Conservation (phyloP, 2,797 vertebrate genomes). For the Cyprinella venusta region DNA sequence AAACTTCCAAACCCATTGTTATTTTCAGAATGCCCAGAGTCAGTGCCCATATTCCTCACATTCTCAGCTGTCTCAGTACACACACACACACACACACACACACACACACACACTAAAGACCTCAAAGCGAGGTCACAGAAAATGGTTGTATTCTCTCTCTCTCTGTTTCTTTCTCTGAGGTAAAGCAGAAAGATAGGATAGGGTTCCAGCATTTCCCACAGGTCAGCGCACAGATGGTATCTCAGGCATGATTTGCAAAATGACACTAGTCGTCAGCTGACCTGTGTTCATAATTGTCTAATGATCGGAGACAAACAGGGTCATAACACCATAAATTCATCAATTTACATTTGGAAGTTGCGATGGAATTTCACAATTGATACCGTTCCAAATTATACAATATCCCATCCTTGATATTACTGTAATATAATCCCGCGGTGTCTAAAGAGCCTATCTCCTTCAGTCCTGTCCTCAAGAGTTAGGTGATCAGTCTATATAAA, state of each 20-base stretch:
- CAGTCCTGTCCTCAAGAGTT: no score
- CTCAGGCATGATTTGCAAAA: slow-evolving; percentile 49
- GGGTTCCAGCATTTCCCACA: slow-evolving; percentile 48
- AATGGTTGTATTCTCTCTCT: slow-evolving; percentile 19
- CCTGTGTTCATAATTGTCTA: slow-evolving; percentile 7
- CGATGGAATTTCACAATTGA: no score
- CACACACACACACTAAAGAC: slow-evolving; percentile 29
- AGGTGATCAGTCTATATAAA: no score
- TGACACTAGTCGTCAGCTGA: slow-evolving; percentile 55
- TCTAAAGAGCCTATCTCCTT: no score
- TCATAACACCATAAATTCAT: slow-evolving; percentile 3
- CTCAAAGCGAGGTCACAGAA: slow-evolving; percentile 3
- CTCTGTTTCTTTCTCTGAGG: not conserved
- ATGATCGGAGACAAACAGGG: not conserved
- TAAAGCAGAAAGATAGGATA: slow-evolving; percentile 29
- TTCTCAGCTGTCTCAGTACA: slow-evolving; percentile 76
- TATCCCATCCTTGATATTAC: no score
- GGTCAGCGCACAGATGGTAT: slow-evolving; percentile 46
- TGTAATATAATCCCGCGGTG: no score
- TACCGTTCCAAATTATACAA: no score
- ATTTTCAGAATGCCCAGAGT: slow-evolving; percentile 50
- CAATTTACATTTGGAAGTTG: not conserved
- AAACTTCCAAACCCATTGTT: slow-evolving; percentile 37
- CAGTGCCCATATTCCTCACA: slow-evolving; percentile 52
- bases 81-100: slow-evolving; percentile 49